phyloP scores from a whole-genome alignment of 2,113 vertebrate species.

The Xenopus tropicalis region DNA sequence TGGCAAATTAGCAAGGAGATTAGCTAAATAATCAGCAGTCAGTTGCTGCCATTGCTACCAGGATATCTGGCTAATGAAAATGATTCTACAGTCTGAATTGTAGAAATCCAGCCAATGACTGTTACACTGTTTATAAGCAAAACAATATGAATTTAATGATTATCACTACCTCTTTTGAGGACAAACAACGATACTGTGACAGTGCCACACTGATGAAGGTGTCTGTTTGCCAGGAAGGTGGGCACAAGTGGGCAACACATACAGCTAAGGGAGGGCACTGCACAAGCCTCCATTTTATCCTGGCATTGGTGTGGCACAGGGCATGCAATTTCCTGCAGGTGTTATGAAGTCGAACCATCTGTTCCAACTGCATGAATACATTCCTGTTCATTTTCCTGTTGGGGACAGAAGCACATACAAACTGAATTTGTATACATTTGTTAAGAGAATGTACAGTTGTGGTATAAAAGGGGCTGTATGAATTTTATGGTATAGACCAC shows the following conservation, averaged over 20 bases:
- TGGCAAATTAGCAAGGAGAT: too few relatives aligned
- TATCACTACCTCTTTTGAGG: constrained; percentile 57
- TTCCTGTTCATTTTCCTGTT: constrained; percentile 53
- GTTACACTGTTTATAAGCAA: too few relatives aligned
- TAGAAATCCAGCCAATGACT: too few relatives aligned
- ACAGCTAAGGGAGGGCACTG: not conserved
- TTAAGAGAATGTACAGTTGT: too few relatives aligned
- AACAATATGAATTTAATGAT: too few relatives aligned
- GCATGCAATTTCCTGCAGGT: constrained; percentile 48
- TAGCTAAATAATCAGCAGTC: too few relatives aligned
- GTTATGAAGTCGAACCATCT: constrained; percentile 44
- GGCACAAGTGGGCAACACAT: not conserved
- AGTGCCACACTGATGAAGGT: not conserved
- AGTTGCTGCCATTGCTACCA: too few relatives aligned
- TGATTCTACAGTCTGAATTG: too few relatives aligned
- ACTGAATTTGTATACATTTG: too few relatives aligned
- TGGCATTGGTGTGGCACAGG: constrained; percentile 22
- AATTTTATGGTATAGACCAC: too few relatives aligned
- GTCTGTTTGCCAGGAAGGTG: constrained; percentile 37
- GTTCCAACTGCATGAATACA: constrained; percentile 49
- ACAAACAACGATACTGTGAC: constrained; percentile 46
- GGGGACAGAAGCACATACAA: constrained; percentile 20
- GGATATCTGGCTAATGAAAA: too few relatives aligned
- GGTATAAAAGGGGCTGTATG: too few relatives aligned
- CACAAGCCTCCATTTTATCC: constrained; percentile 51